Conservation (phyloP, 2,888 invertebrate genomes). For the Adela reaumurella region DNA sequence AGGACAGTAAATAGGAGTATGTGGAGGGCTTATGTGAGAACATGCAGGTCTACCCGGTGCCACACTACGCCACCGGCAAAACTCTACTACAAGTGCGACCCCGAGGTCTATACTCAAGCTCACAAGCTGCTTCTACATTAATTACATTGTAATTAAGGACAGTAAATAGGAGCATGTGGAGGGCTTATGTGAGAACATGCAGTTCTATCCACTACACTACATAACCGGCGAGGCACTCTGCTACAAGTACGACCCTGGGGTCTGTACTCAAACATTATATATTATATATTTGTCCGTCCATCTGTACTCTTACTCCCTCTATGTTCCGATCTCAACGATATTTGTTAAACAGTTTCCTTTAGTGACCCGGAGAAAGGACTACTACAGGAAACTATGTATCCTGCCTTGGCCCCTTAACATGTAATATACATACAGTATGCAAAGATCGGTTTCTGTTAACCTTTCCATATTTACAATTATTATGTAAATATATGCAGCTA, state of each 20-base stretch:
- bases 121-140: background rate
- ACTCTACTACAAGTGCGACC: constrained; percentile 75
- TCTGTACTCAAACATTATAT: too few species aligned
- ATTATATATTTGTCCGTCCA: too few species aligned
- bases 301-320: too few species aligned
- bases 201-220: constrained; percentile 73
- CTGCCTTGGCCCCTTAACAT: too few species aligned
- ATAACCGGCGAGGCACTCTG: constrained; percentile 72
- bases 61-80: constrained; percentile 75
- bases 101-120: constrained; percentile 50
- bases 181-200: constrained; percentile 73
- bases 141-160: constrained; percentile 2
- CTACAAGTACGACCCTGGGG: constrained; percentile 73
- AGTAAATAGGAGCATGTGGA: constrained; percentile 70
- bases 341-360: too few species aligned
- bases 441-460: too few species aligned
- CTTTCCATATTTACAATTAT: too few species aligned
- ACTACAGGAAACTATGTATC: too few species aligned
- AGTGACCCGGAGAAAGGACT: too few species aligned
- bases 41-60: constrained; percentile 77
- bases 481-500: too few species aligned
- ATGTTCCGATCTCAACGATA: too few species aligned
- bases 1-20: constrained; percentile 52
- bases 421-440: too few species aligned
- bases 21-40: constrained; percentile 75